These are phyloP conservation scores for Carollia perspicillata DNA, from an alignment of 2,113 vertebrate genomes.

Conservation along the genomic window DNA sequence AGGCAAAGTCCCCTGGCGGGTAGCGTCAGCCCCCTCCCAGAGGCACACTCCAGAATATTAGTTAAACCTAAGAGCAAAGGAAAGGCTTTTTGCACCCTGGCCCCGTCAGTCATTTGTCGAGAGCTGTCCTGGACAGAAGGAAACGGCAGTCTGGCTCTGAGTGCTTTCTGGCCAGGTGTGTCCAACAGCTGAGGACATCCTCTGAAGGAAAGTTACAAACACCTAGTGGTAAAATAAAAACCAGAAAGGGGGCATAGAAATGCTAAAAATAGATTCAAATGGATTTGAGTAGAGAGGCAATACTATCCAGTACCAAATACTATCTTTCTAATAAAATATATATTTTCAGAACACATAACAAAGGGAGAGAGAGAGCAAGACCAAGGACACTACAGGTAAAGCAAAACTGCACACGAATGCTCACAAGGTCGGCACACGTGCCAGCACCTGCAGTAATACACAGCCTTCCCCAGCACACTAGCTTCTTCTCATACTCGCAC, in stretches of 20 bases:
- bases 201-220: background rate
- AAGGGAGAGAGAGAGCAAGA: background rate
- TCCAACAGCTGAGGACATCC: background rate
- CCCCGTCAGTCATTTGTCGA: background rate
- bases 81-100: background rate
- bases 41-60: background rate
- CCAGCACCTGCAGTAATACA: background rate
- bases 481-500: background rate
- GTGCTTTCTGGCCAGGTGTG: background rate
- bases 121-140: background rate
- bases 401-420: background rate
- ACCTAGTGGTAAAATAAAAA: background rate
- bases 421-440: background rate
- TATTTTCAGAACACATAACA: background rate
- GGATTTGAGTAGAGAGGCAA: background rate
- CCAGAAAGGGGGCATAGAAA: background rate
- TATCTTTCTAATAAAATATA: background rate
- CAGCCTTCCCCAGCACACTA: accelerated
- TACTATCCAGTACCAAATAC: background rate
- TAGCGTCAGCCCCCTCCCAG: background rate
- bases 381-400: background rate
- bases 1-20: background rate
- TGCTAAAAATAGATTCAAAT: background rate
- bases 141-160: background rate
- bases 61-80: background rate